A percentile compares a stretch with the other conserved stretches of the same genome.
Evolutionary conservation across 2,888 invertebrate species (phyloP).

Genomic region (Sturmia bella): DNA sequence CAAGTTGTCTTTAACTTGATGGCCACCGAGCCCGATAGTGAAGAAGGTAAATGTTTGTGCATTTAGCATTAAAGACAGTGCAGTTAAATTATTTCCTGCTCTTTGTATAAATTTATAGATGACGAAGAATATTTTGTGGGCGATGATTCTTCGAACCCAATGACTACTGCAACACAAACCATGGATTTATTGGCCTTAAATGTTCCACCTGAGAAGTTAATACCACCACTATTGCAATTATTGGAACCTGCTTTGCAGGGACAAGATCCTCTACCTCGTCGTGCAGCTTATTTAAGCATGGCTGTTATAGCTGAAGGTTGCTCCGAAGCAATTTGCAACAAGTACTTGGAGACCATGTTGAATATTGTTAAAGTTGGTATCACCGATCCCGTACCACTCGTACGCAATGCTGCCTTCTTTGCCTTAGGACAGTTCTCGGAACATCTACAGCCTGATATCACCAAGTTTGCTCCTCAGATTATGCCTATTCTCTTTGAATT

Average conservation of each 20-base stretch:
- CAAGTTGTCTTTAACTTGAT: slow-evolving; percentile 87
- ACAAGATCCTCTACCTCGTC: slow-evolving; percentile 85
- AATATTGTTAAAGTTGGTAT: slow-evolving; percentile 88
- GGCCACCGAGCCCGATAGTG: slow-evolving; percentile 85
- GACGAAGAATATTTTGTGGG: slow-evolving; percentile 86
- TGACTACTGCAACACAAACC: slow-evolving; percentile 88
- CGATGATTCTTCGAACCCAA: slow-evolving; percentile 85
- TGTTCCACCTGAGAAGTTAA: slow-evolving; percentile 89
- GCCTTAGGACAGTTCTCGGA: slow-evolving; percentile 92
- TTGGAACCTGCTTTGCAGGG: slow-evolving; percentile 86
- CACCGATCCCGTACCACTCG: slow-evolving; percentile 84
- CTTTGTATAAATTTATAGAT: slow-evolving; percentile 73
- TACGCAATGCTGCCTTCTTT: slow-evolving; percentile 89
- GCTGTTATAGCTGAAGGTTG: slow-evolving; percentile 91
- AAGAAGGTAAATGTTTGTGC: slow-evolving; percentile 83
- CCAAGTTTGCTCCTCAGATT: slow-evolving; percentile 87
- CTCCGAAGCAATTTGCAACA: slow-evolving; percentile 87
- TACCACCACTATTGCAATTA: slow-evolving; percentile 86
- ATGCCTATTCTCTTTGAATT: slow-evolving; percentile 89
- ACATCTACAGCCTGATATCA: slow-evolving; percentile 90
- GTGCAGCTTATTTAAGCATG: slow-evolving; percentile 88
- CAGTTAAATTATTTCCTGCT: no score
- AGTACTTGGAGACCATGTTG: slow-evolving; percentile 87
- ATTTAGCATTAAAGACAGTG: no score
- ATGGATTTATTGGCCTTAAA: slow-evolving; percentile 88